Percentiles rank a stretch among this genome's conserved stretches.
These are phyloP conservation scores for Aporophyla nigra DNA, from an alignment of 2,888 invertebrate genomes.

Conservation along the genomic window DNA sequence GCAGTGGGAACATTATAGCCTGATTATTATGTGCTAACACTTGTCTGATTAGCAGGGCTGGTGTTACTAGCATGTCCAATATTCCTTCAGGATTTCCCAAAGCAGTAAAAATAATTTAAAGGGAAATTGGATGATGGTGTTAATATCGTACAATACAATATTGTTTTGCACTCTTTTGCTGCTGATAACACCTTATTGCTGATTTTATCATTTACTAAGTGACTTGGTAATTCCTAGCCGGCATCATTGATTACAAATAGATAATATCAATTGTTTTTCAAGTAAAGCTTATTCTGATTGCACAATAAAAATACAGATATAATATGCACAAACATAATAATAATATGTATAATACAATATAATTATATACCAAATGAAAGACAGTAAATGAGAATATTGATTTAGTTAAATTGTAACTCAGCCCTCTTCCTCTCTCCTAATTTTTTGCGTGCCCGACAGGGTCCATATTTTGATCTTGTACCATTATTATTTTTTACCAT, in stretches of 20 bases:
- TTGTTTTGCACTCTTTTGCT: neutral
- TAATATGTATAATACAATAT: too few species aligned
- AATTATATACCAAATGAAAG: too few species aligned
- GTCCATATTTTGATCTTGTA: too few species aligned
- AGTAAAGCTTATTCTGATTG: neutral
- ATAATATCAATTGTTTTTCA: constrained; percentile 39
- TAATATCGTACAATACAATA: neutral
- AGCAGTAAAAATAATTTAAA: neutral
- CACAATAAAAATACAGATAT: neutral
- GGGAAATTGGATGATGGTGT: neutral
- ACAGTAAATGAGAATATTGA: too few species aligned
- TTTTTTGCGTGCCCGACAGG: too few species aligned
- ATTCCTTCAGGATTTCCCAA: neutral
- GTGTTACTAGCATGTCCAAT: neutral
- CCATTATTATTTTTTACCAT: too few species aligned
- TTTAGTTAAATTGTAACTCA: too few species aligned
- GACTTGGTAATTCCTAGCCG: constrained; percentile 6
- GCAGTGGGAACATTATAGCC: too few species aligned
- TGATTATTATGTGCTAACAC: too few species aligned
- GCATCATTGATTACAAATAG: constrained; percentile 20
- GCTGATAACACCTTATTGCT: constrained; percentile 1
- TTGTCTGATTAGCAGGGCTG: neutral
- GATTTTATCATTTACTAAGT: constrained; percentile 38
- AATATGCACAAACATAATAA: too few species aligned
- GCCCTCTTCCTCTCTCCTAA: too few species aligned